Evolutionary conservation across 2,113 vertebrate genomes (phyloP).

Genomic region (Psilopogon haemacephalus): DNA sequence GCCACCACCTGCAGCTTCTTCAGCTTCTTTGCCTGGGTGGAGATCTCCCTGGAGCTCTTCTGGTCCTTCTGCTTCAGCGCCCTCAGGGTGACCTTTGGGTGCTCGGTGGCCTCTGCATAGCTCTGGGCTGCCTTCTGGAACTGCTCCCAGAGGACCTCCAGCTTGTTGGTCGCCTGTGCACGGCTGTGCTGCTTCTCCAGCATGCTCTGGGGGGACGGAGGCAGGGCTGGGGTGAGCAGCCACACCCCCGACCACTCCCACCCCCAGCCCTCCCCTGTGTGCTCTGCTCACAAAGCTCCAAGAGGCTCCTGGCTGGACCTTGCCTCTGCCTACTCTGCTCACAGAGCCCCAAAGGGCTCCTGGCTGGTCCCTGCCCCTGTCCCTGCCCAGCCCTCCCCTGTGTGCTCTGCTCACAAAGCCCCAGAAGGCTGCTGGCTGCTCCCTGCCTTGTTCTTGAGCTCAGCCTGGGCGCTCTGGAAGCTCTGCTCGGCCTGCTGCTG

Average conservation of each 20-base stretch:
- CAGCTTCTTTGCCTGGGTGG: slow-evolving; percentile 75
- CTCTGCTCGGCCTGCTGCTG: slow-evolving; percentile 66
- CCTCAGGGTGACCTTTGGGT: slow-evolving; percentile 67
- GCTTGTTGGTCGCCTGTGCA: slow-evolving; percentile 64
- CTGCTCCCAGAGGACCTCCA: slow-evolving; percentile 76
- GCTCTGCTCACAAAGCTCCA: fast-evolving
- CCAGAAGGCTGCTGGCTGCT: fast-evolving
- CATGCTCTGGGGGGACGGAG: slow-evolving; percentile 64
- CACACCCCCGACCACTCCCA: fast-evolving
- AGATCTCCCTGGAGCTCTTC: slow-evolving; percentile 77
- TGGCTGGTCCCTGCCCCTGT: fast-evolving
- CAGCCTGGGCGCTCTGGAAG: slow-evolving; percentile 79
- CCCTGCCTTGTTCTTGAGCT: slow-evolving; percentile 81
- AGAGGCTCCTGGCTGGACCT: fast-evolving
- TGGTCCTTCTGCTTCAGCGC: slow-evolving; percentile 74
- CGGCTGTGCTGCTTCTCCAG: slow-evolving; percentile 80
- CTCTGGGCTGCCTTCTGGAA: slow-evolving; percentile 68
- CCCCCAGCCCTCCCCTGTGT: fast-evolving
- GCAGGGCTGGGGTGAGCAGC: background rate
- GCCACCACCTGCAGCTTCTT: slow-evolving; percentile 79
- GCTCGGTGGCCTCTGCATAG: slow-evolving; percentile 75
- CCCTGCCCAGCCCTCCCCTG: too few species aligned
- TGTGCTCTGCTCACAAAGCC: too few species aligned
- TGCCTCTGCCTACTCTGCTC: background rate
- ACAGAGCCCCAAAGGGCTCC: background rate